A percentile compares a stretch with the other conserved stretches of the same genome.
Conservation (phyloP, 2,888 invertebrate genomes). For the Steinernema hermaphroditum region DNA sequence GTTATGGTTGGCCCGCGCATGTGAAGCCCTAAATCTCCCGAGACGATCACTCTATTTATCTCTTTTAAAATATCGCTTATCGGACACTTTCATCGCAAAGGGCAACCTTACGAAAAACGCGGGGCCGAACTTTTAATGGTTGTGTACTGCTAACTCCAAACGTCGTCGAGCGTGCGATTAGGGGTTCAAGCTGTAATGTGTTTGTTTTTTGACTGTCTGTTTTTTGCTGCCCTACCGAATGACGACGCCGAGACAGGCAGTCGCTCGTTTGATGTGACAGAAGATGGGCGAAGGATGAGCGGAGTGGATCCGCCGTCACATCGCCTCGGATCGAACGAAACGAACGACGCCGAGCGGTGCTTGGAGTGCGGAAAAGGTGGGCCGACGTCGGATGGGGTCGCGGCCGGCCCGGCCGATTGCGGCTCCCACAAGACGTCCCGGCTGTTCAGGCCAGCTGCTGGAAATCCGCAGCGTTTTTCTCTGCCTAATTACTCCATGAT, state of each 20-base stretch:
- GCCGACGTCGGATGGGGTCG: neutral
- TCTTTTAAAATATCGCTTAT: slow-evolving; percentile 24
- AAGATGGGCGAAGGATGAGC: slow-evolving; percentile 15
- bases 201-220: neutral
- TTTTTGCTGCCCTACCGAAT: neutral
- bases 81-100: slow-evolving; percentile 12
- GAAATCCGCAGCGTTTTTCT: slow-evolving; percentile 25
- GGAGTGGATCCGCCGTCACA: neutral
- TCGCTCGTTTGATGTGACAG: slow-evolving; percentile 18
- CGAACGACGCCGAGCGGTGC: neutral
- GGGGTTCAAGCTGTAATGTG: too few species aligned
- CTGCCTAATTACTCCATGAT: slow-evolving; percentile 21
- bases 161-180: neutral
- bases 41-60: neutral
- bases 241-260: neutral
- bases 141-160: neutral
- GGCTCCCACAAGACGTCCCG: neutral
- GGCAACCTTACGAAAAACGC: neutral
- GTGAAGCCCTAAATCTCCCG: neutral
- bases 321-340: neutral
- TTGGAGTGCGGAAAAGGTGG: slow-evolving; percentile 24
- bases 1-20: too few species aligned
- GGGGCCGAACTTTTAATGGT: neutral
- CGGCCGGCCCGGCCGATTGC: neutral
- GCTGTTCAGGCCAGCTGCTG: slow-evolving; percentile 21